Evolutionary conservation across 2,888 invertebrate genomes (phyloP), one percentile per base, ranked within the genome.

Genomic region (Amphipoea lucens): DNA sequence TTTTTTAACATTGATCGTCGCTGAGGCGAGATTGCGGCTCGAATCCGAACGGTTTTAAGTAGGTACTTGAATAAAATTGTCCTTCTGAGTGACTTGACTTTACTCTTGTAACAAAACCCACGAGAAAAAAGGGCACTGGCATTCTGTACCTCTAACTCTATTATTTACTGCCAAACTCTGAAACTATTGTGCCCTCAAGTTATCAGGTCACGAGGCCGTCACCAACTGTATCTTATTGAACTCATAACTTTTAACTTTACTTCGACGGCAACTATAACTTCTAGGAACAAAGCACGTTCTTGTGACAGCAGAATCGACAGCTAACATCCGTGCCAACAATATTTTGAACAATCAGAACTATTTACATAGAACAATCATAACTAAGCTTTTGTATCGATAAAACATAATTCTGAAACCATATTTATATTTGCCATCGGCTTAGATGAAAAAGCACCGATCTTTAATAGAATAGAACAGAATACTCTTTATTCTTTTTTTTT

Each of bases 211-310:
- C 69, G 4, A 72, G 54, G 65, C 48, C 7, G 23, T 74, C 48
- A 45, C 42, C 23, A 86, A 82, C 77, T 82, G 70, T 69, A 57
- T 69, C 65, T 62, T 72, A 81, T 70, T 70, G 82, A 76, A 81
- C n/a, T 70, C 54, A 72, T 66, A 73, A 82, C 62, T 83, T 85
- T 69, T 40, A 76, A 85, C 67, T 70, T 81, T 29, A 54, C 62
- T 71, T 63, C 62, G 54, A 69, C 68, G 14, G 45, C 45, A 42
- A 65, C 76, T 69, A 12, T n/a, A 76, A 76, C 62, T 82, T 67
- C 42, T 74, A 40, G 23, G 20, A 70, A 65, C 75, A 65, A 72
- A 74, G 23, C 36, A 40, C 17, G 12, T 66, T 65, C 12, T 68
- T 14, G 29, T 60, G 66, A 67, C 57, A 74, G 23, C 48, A 70